Evolutionary conservation across 1,140 invertebrate genomes (phyloP).

Genomic region (Lasioglossum albipes): DNA sequence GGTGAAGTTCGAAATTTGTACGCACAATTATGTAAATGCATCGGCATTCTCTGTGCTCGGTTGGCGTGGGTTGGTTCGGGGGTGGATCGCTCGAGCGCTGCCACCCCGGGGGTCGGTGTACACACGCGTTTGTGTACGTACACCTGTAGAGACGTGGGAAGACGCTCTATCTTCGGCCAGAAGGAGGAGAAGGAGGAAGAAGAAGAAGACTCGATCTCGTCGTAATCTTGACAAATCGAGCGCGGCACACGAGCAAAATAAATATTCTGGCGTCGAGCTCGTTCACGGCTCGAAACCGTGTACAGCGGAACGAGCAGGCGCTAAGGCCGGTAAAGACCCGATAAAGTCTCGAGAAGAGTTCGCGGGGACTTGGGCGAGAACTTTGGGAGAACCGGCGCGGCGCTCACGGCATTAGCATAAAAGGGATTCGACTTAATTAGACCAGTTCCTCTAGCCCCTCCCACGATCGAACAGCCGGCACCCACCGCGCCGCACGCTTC

Average conservation of each 20-base stretch:
- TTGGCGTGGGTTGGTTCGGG: neutral
- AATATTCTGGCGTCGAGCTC: conserved; percentile 35
- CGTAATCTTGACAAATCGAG: conserved; percentile 64
- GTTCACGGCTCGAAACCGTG: neutral
- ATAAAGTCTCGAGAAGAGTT: conserved; percentile 31
- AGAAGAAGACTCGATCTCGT: conserved; percentile 34
- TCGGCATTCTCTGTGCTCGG: conserved; percentile 63
- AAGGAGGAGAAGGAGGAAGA: neutral
- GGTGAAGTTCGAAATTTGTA: conserved; percentile 74
- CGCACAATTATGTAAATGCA: conserved; percentile 76
- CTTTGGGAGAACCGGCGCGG: conserved; percentile 19
- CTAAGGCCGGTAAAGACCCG: conserved; percentile 23
- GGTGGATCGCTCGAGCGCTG: conserved; percentile 16
- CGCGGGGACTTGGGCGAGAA: conserved; percentile 22
- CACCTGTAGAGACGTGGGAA: neutral
- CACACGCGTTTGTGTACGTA: neutral
- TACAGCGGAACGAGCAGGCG: neutral
- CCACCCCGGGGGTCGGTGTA: neutral
- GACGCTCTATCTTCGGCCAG: conserved; percentile 1
- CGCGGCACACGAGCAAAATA: conserved; percentile 37
- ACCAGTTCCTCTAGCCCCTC: too few species aligned
- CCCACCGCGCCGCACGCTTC: neutral
- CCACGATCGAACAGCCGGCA: conserved; percentile 3
- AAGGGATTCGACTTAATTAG: conserved; percentile 43
- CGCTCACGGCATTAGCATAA: conserved; percentile 27